Evolutionary conservation across 2,797 vertebrate species (phyloP), one percentile per base, ranked within the genome.

Genomic region (Lepilemur septentrionalis): DNA sequence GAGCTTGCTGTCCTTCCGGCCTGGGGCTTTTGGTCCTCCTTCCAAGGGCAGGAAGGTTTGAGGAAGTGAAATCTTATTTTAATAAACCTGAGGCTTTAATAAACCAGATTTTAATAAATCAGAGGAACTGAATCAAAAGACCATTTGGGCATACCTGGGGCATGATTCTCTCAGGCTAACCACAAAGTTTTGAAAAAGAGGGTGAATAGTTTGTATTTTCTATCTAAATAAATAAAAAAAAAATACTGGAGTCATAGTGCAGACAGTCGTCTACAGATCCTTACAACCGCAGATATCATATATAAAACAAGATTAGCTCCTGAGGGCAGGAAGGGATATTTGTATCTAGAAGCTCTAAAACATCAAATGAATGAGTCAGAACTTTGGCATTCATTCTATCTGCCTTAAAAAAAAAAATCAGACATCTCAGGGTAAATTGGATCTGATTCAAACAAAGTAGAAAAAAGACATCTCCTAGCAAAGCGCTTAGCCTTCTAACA

Each of bases 381-480:
- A 78, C 59, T 59, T 95, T 30, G 6, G 46, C 22, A 52, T 93
- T 94, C 83, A 70, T 80, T 91, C 35, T 81, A 59, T 15, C 28
- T 89, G 35, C 3, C 43, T 67, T 38, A 57, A 28, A 22, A 25
- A 69, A 46, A 75, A 59, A 48, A 48, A 48, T 61, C 67, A 72
- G 14, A n/a, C 52, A 84, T 81, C 48, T 93, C 41, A 90, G 59
- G 15, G 5, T 86, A 93, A 70, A 92, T 46, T 35, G 81, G n/a
- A 95, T 50, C 55, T 95, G 72, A 93, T 84, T 81, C 35, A 96
- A 85, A 73, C 25, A 84, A 85, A 81, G 55, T 69, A 5, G 30
- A 46, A 57, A 76, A 41, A 38, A 43, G 15, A 4, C 50, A 50
- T 70, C 4, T 65, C 5, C 52, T n/a, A 61, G 55, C 11, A 95